Conservation (phyloP, 2,797 vertebrate genomes). For the Sparidentex hasta region DNA sequence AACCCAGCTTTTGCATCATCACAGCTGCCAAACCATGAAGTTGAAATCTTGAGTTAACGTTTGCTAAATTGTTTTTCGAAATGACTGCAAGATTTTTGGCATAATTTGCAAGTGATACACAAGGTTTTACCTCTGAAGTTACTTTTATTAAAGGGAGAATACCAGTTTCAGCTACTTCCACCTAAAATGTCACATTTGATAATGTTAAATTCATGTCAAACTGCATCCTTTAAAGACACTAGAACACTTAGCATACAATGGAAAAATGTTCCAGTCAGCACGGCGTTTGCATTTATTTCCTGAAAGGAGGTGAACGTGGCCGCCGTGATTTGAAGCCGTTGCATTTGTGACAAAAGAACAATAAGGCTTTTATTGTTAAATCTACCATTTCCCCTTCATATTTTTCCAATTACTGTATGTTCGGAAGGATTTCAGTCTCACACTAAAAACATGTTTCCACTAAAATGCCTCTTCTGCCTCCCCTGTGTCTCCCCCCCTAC, state of each 20-base stretch:
- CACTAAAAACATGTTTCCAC: constrained; percentile 84
- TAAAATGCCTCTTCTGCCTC: constrained; percentile 71
- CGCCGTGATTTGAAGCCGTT: constrained; percentile 23
- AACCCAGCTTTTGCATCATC: neutral
- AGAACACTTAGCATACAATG: neutral
- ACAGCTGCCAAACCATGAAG: neutral
- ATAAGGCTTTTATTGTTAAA: constrained; percentile 79
- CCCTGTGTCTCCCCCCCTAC: constrained; percentile 12
- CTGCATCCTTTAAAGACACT: neutral
- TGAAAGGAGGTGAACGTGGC: constrained; percentile 32
- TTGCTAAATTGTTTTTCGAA: neutral
- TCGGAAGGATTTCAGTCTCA: constrained; percentile 76
- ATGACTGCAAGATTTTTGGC: neutral
- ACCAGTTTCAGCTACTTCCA: neutral
- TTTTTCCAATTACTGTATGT: constrained; percentile 84
- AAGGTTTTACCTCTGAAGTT: too few relatives aligned
- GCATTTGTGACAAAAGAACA: constrained; percentile 64
- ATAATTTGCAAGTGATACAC: neutral
- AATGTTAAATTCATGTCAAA: neutral
- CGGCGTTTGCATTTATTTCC: constrained; percentile 29
- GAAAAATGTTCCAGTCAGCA: neutral
- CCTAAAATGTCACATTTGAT: neutral
- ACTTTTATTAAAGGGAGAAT: neutral
- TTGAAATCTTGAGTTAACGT: neutral
- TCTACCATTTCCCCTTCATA: constrained; percentile 79